Base-by-base conservation (phyloP, 2,113 vertebrate species). In the Rhinoderma darwinii region DNA sequence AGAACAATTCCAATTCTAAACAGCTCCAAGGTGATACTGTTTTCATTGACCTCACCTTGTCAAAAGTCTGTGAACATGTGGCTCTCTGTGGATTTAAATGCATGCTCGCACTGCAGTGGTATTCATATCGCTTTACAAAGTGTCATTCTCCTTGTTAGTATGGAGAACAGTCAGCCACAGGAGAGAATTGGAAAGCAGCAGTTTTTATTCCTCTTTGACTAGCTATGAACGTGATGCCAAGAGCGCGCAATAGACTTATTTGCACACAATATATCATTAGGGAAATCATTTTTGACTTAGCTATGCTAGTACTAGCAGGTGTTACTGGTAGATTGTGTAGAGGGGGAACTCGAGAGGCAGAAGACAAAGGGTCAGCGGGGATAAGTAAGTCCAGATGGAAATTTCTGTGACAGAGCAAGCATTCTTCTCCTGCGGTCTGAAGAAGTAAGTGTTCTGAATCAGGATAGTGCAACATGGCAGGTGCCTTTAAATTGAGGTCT, bases 11-110 rank as follows among this genome's bases (percentile, higher is more conserved):
- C 75, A 72, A 81, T 44, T 80, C 66, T 81, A 82, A 74, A 74
- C 61, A 43, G 77, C 79, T 86, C 35, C 76, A 73, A 81, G 50
- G 30, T 39, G 18, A 82, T 59, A 59, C 7, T 4, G 8, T 50
- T 82, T 72, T 32, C 50, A 59, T 81, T 87, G 50, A 41, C 77
- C 66, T 87, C 85, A 87, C 77, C 61, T 73, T 80, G 84, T 86
- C 76, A 80, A 30, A 78, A 39, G 43, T 27, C 84, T 78, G 79
- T 47, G 18, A 73, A 74, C 37, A 41, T 61, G 50, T 39, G 47
- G 50, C 66, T 73, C 50, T 82, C 66, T 35, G 66, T 14, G 51
- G 78, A 82, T 73, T 73, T 20, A 30, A 82, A 56, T 81, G 39
- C 37, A 82, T 61, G 50, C 66, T 72, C 37, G 35, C n/a, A 54